phyloP scores from a whole-genome alignment of 2,113 vertebrate genomes.

The Pseudorasbora parva region DNA sequence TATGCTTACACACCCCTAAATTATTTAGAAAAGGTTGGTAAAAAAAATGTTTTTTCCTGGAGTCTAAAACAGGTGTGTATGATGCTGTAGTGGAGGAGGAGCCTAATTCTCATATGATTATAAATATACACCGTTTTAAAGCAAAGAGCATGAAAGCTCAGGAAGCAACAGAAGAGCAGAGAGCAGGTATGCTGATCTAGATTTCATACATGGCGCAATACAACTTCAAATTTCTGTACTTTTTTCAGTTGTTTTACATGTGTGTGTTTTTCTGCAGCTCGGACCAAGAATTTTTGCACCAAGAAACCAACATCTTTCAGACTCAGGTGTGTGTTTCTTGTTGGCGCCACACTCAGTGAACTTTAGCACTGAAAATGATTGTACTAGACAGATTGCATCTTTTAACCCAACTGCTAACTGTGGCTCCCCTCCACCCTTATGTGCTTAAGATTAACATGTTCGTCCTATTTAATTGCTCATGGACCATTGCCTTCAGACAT shows the following conservation, averaged over 20 bases:
- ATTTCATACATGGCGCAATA: neutral
- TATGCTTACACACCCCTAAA: neutral
- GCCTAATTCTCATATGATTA: neutral
- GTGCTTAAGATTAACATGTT: conserved; percentile 1
- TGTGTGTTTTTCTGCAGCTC: neutral
- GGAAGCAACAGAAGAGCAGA: neutral
- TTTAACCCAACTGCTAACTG: neutral
- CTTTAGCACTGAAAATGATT: neutral
- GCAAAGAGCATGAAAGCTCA: neutral
- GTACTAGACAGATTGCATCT: neutral
- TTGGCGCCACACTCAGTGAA: neutral
- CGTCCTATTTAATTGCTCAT: conserved; percentile 33
- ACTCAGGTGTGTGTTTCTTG: conserved; percentile 2
- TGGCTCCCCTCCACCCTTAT: conserved; percentile 4
- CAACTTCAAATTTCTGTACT: neutral
- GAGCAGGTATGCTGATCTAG: conserved; percentile 26
- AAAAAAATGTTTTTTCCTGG: neutral
- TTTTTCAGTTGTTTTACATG: neutral
- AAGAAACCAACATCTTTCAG: neutral
- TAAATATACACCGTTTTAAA: neutral
- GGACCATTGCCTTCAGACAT: conserved; percentile 3
- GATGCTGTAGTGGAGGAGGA: neutral
- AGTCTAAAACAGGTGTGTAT: neutral
- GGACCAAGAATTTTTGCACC: neutral
- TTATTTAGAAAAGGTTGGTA: too few species aligned